Evolutionary conservation across 2,888 invertebrate species (phyloP).

Genomic region (Phania funesta): DNA sequence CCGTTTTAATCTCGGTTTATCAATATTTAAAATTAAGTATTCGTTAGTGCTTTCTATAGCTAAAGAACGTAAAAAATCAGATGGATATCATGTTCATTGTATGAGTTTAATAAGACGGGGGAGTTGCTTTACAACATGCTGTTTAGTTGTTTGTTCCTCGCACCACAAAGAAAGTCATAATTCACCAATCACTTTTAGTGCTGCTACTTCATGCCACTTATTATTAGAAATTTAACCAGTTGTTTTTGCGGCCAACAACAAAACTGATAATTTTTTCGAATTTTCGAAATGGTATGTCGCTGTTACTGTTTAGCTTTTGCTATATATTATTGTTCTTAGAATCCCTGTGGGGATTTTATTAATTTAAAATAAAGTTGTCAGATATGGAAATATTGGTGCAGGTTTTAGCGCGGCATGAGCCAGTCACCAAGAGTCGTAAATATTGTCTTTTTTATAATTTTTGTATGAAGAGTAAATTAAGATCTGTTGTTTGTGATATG

Average conservation of each 20-base stretch:
- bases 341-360: slow-evolving; percentile 43
- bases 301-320: background rate
- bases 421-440: slow-evolving; percentile 3
- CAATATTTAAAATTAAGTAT: slow-evolving; percentile 37
- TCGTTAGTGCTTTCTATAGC: background rate
- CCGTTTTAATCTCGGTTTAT: background rate
- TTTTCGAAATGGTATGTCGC: slow-evolving; percentile 21
- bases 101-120: background rate
- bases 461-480: slow-evolving; percentile 39
- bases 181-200: slow-evolving; percentile 16
- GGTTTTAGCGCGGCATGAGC: background rate
- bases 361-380: slow-evolving; percentile 46
- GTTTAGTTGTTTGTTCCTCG: background rate
- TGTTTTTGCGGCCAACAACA: slow-evolving; percentile 5
- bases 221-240: slow-evolving; percentile 32
- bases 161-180: background rate
- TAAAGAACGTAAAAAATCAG: background rate
- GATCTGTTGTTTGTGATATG: slow-evolving; percentile 39
- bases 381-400: slow-evolving; percentile 5
- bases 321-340: slow-evolving; percentile 8
- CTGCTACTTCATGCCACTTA: background rate
- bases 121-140: background rate
- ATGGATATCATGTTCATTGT: slow-evolving; percentile 15
- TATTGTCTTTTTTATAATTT: background rate
- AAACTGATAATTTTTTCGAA: slow-evolving; percentile 23